Base-by-base conservation (phyloP, 2,888 invertebrate genomes). In the Cyaniris semiargus region DNA sequence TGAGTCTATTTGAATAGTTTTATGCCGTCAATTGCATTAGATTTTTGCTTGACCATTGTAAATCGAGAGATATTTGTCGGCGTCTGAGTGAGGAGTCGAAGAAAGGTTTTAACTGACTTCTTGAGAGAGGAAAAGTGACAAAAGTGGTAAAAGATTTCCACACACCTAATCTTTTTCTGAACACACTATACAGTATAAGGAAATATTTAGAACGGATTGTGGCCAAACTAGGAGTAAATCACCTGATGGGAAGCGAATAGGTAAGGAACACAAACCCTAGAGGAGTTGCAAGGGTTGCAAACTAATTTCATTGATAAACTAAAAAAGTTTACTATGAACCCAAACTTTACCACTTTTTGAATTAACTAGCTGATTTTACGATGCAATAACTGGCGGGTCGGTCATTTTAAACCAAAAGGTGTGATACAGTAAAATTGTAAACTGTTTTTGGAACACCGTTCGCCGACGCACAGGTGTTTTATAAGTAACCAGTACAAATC, bases 341-440 rank as follows among this genome's bases (percentile, higher is more conserved):
- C 58, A 60, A 21, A 60, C 10, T 60, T 58, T 6, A 60, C 60
- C 60, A 21, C 13, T 60, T 60, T 60, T 60, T 66, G 0, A 60
- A 60, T 13, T 60, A 66, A 66, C 66, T 31, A 66, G 18, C 27
- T 18, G 27, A 83, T 87, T 89, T 91, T 91, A 90, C 90, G 87
- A 86, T 88, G 90, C 90, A 91, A 93, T 92, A 88, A 91, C 87
- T 88, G 88, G 88, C 84, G 88, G 88, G 87, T 87, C 88, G 87
- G 85, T 87, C 85, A 86, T 84, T 85, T 86, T 82, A 53, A 53
- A 5, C 86, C 83, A 84, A 86, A 86, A 93, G 91, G 92, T 91
- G 92, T 90, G 89, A 92, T 90, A 88, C 86, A 85, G 88, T 93
- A 92, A 93, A 93, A 85, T 85, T 88, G 93, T 92, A 93, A 93